Percentiles rank a stretch among this genome's conserved stretches.
phyloP scores from a whole-genome alignment of 2,797 vertebrate species.

The Threskiornis aethiopicus region DNA sequence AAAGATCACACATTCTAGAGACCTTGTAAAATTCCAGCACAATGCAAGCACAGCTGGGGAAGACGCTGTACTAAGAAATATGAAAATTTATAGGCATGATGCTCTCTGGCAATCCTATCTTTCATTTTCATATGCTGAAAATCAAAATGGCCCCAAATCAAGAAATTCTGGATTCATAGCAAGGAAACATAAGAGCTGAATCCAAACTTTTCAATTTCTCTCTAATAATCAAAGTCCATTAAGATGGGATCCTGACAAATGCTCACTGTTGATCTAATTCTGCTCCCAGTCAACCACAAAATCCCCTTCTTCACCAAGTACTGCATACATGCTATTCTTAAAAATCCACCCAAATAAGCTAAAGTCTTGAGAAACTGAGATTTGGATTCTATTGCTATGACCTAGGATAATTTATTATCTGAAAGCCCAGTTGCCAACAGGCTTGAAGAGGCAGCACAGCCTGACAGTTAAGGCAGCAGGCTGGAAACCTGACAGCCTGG shows the following conservation, averaged over 20 bases:
- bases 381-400: background rate
- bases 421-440: background rate
- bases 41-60: background rate
- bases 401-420: background rate
- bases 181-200: background rate
- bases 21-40: background rate
- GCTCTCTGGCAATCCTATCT: background rate
- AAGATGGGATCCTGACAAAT: background rate
- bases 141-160: background rate
- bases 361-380: background rate
- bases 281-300: background rate
- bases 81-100: background rate
- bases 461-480: background rate
- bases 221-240: background rate
- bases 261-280: background rate
- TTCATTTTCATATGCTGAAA: background rate
- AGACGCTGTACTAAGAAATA: background rate
- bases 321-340: accelerated
- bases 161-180: background rate
- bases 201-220: background rate
- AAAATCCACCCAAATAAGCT: background rate
- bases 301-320: background rate
- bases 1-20: background rate
- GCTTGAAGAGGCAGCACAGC: background rate
- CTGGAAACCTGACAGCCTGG: background rate